Evolutionary conservation across 92 coral and sea anemone species (phyloP).

Genomic region (Desmophyllum pertusum): DNA sequence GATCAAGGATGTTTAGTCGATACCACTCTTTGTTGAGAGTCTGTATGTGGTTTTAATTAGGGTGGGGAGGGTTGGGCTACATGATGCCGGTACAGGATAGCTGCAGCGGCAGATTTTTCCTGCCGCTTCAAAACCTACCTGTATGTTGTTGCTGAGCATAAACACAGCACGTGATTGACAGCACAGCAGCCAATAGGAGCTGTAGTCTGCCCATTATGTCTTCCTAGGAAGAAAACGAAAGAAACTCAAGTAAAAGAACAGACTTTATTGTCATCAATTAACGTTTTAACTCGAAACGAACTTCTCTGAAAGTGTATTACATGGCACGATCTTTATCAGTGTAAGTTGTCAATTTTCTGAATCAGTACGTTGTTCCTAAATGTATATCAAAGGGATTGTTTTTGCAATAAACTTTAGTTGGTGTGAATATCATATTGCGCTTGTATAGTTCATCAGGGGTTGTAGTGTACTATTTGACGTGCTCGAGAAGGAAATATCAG

Average conservation of each 20-base stretch:
- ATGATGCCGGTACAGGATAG: neutral
- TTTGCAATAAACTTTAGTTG: neutral
- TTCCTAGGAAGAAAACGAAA: neutral
- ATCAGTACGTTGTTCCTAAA: no score
- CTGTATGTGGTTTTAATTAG: no score
- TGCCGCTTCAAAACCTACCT: neutral
- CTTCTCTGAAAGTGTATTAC: no score
- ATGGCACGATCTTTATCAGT: no score
- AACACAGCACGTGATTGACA: constrained; percentile 37
- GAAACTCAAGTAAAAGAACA: neutral
- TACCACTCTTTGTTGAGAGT: no score
- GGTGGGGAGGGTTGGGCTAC: neutral
- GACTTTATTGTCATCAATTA: neutral
- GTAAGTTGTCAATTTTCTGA: no score
- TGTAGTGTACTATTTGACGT: neutral
- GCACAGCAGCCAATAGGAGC: constrained; percentile 44
- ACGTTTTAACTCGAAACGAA: no score
- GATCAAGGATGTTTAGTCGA: no score
- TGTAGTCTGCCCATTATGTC: constrained; percentile 30
- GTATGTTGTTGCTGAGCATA: constrained; percentile 42
- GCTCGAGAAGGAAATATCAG: neutral
- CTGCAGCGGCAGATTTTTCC: neutral
- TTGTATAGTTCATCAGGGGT: neutral
- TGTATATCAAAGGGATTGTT: no score
- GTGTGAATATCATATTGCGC: no score